Percentiles rank a stretch among this genome's conserved stretches.
Evolutionary conservation across 2,113 vertebrate genomes (phyloP).

Genomic region (Fregetta grallaria): DNA sequence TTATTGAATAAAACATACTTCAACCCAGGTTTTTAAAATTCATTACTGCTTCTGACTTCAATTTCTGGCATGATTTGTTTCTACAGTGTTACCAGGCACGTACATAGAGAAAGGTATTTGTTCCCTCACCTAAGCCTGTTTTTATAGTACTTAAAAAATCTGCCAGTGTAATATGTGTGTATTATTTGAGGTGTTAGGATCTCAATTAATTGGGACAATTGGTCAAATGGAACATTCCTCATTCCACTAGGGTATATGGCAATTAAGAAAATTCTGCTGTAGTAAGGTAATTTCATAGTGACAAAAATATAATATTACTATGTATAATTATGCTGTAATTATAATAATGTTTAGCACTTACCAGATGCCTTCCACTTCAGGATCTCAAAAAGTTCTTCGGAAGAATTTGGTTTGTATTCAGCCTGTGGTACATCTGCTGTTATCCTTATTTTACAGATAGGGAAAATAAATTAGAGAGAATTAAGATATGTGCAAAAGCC

Average conservation of each 20-base stretch:
- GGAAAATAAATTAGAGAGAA: not conserved
- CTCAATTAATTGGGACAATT: not conserved
- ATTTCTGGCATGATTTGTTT: not conserved
- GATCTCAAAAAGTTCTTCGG: not conserved
- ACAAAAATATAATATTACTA: not conserved
- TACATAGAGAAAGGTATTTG: not conserved
- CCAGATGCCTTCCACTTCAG: not conserved
- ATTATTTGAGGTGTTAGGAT: not conserved
- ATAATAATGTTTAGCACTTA: not conserved
- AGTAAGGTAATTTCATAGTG: not conserved
- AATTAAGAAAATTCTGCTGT: not conserved
- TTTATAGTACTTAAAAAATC: not conserved
- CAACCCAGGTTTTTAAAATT: not conserved
- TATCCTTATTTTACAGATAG: not conserved
- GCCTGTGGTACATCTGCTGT: not conserved
- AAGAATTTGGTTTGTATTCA: not conserved
- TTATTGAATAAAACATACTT: not conserved
- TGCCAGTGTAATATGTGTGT: not conserved
- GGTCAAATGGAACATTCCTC: not conserved
- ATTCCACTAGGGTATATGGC: not conserved
- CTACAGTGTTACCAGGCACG: not conserved
- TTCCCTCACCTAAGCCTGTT: not conserved
- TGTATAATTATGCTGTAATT: not conserved
- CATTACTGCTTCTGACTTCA: not conserved
- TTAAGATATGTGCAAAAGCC: not conserved